Base-by-base conservation (phyloP, 2,888 invertebrate species). In the Hemistola chrysoprasaria region DNA sequence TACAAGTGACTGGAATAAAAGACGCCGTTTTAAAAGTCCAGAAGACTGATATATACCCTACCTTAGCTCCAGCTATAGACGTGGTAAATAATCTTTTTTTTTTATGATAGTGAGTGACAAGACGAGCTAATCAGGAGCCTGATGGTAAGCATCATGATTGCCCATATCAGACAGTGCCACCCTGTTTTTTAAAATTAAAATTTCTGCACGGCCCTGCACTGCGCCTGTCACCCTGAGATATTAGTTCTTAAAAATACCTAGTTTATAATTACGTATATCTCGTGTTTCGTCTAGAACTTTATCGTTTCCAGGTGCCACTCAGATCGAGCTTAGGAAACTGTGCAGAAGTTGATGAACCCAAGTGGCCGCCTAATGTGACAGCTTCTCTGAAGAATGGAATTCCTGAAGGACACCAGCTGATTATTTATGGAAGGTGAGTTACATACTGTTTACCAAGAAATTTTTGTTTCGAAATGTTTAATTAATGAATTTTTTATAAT, bases 21-120 rank as follows among this genome's bases (percentile, higher is more conserved):
- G 92, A 94, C 60, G 90, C 95, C 1, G 79, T 91, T 26, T 92
- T 95, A 9, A 90, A 90, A 32, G 80, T 95, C 2, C 88, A 91
- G 46, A 90, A 92, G 59, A 81, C 90, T 51, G 74, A 83, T 16
- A 70, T 90, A 36, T 90, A 90, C 33, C 90, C 87, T 0, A 59
- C 54, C 11, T 57, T 78, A 29, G 71, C 83, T n/a, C 69, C 77
- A 9, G 45, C 53, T 2, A 38, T 64, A 2, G 38, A 59, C 5
- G 77, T 82, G 58, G 85, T 79, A 40, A 62, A 65, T 59, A 33
- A n/a, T n/a, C n/a, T n/a, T n/a, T n/a, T n/a, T n/a, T n/a, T n/a
- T n/a, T n/a, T n/a, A n/a, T n/a, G n/a, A n/a, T n/a, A n/a, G n/a
- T n/a, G n/a, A n/a, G n/a, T n/a, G n/a, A n/a, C n/a, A n/a, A n/a